Evolutionary conservation across 2,797 vertebrate genomes (phyloP).

Genomic region (Hylomyscus alleni): DNA sequence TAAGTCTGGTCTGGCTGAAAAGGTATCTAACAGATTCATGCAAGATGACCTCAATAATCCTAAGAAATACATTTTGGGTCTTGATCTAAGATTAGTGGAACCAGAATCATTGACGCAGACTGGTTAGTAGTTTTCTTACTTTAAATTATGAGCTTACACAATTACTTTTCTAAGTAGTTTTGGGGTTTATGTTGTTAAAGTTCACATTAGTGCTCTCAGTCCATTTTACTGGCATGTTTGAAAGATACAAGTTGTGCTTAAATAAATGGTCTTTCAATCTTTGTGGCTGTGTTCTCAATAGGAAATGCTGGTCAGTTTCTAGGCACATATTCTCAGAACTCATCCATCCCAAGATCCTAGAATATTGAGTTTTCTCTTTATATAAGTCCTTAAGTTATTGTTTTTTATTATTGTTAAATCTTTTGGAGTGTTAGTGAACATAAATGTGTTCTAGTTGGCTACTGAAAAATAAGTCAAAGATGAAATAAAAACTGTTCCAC

Average conservation of each 20-base stretch:
- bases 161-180: constrained; percentile 54
- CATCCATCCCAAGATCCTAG: neutral
- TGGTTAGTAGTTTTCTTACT: neutral
- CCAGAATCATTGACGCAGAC: neutral
- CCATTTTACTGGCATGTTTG: neutral
- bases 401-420: constrained; percentile 18
- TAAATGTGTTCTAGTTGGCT: constrained; percentile 27
- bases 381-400: neutral
- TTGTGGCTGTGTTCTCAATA: neutral
- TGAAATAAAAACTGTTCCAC: constrained; percentile 25
- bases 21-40: neutral
- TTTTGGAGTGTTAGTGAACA: constrained; percentile 4
- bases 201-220: constrained; percentile 15
- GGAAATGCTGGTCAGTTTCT: constrained; percentile 11
- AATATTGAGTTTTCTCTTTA: constrained; percentile 38
- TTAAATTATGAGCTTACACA: constrained; percentile 32
- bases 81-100: constrained; percentile 18
- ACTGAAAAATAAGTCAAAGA: constrained; percentile 28
- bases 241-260: constrained; percentile 13
- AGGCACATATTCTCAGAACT: neutral
- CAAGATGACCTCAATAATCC: neutral
- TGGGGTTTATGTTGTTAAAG: constrained; percentile 24
- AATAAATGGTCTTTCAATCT: constrained; percentile 21
- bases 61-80: neutral
- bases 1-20: neutral